Evolutionary conservation across 2,797 vertebrate genomes (phyloP).

Genomic region (Cheirogaleus major): DNA sequence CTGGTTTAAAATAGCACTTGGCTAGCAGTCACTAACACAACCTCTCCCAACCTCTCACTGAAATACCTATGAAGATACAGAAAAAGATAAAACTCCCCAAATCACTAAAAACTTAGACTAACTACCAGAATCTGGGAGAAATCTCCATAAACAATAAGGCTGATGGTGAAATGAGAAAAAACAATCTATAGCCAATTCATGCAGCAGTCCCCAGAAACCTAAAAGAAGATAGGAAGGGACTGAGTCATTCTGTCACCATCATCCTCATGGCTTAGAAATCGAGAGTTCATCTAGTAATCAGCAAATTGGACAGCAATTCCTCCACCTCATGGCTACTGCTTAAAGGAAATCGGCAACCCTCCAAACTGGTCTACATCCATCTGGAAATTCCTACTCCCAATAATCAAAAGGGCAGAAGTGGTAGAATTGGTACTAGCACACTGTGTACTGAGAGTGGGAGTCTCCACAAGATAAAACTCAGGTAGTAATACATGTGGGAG

Average conservation of each 20-base stretch:
- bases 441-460: not conserved
- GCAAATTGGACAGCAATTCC: not conserved
- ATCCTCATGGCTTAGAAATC: not conserved
- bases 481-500: not conserved
- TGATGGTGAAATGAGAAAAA: not conserved
- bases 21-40: not conserved
- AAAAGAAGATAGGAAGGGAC: not conserved
- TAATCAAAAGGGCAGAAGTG: not conserved
- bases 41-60: not conserved
- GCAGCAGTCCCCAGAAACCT: not conserved
- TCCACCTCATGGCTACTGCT: not conserved
- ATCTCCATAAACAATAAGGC: constrained; percentile 10
- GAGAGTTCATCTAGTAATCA: not conserved
- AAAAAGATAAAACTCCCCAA: constrained; percentile 40
- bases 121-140: not conserved
- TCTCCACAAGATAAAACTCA: not conserved
- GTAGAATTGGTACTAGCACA: not conserved
- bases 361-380: not conserved
- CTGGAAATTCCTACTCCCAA: not conserved
- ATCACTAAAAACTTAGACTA: constrained; percentile 38
- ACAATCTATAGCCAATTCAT: not conserved
- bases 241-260: not conserved
- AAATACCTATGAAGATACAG: constrained; percentile 29
- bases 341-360: not conserved
- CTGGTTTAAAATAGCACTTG: constrained; percentile 10